phyloP scores from a whole-genome alignment of 2,113 vertebrate genomes.

The Erinaceus europaeus region DNA sequence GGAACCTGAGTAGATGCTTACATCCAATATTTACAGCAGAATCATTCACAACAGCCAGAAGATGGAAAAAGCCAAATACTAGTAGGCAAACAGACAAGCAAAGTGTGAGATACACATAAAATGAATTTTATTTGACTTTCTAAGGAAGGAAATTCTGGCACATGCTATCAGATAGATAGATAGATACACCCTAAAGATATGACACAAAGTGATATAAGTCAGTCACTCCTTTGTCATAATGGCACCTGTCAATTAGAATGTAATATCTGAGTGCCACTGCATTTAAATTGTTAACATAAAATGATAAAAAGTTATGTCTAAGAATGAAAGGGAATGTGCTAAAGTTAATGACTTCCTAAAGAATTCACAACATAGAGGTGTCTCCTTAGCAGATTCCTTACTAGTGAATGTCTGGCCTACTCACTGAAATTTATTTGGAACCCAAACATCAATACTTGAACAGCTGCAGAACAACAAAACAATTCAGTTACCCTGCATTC shows the following conservation, averaged over 20 bases:
- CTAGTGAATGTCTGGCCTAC: not conserved
- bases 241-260: not conserved
- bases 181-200: conserved; percentile 3
- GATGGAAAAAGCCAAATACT: too few relatives aligned
- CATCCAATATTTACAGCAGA: not conserved
- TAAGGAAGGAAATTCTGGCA: conserved; percentile 5
- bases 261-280: not conserved
- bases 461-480: not conserved
- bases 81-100: not conserved
- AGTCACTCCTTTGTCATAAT: not conserved
- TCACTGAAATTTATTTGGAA: not conserved
- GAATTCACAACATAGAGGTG: not conserved
- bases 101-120: not conserved
- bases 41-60: too few relatives aligned
- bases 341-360: not conserved
- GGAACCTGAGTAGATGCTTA: not conserved
- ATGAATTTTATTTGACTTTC: not conserved
- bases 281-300: conserved; percentile 5
- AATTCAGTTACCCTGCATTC: fast-evolving
- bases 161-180: not conserved
- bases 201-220: not conserved
- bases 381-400: not conserved
- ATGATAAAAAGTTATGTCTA: not conserved
- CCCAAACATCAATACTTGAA: not conserved
- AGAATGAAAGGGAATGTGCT: not conserved